Conservation (phyloP, 2,113 vertebrate species). For the Artemisiospiza belli region DNA sequence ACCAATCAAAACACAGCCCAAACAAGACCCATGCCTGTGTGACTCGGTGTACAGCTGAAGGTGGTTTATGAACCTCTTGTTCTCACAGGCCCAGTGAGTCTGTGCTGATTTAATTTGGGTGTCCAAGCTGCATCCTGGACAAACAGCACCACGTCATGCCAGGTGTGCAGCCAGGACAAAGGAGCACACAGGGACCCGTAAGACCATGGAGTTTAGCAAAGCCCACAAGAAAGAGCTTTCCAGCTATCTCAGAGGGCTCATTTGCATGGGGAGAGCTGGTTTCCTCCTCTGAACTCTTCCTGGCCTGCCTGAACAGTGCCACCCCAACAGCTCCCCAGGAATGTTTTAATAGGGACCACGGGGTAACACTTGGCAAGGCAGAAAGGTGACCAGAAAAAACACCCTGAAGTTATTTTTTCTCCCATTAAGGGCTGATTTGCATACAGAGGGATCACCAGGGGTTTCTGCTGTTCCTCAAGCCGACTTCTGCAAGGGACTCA, state of each 20-base stretch:
- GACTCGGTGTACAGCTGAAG: neutral
- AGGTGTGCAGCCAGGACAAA: neutral
- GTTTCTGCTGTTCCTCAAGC: neutral
- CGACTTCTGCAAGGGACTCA: neutral
- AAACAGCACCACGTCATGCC: neutral
- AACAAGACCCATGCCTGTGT: neutral
- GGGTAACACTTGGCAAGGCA: neutral
- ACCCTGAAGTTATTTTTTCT: neutral
- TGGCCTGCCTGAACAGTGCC: neutral
- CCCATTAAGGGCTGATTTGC: neutral
- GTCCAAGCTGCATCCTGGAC: neutral
- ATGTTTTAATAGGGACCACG: neutral
- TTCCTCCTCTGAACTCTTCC: neutral
- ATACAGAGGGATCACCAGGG: neutral
- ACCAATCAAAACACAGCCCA: neutral
- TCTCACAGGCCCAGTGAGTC: neutral
- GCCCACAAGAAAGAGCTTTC: slow-evolving; percentile 18
- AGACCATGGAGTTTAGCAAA: neutral
- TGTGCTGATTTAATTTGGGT: neutral
- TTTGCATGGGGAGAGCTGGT: neutral
- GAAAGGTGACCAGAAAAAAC: neutral
- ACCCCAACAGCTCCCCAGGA: neutral
- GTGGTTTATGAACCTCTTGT: neutral
- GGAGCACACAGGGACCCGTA: neutral
- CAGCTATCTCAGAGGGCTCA: neutral